Evolutionary conservation across 2,113 vertebrate species (phyloP).

Genomic region (Odocoileus hemionus): DNA sequence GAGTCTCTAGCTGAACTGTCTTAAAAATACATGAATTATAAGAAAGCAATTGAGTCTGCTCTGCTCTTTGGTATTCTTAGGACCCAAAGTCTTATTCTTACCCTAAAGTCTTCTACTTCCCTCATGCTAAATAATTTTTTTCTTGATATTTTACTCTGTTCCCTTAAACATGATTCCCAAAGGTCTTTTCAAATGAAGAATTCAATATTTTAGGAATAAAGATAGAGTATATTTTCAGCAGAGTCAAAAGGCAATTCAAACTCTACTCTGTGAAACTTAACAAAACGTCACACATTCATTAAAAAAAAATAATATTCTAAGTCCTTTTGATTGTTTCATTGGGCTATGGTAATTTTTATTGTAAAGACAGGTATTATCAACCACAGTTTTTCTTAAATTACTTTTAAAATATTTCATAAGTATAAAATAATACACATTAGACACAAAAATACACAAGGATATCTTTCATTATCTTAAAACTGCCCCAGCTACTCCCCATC

Average conservation of each 20-base stretch:
- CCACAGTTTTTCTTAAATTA: background rate
- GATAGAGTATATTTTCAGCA: background rate
- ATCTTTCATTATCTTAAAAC: constrained; percentile 40
- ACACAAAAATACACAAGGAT: background rate
- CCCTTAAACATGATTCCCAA: background rate
- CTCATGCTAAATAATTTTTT: background rate
- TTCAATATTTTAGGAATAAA: background rate
- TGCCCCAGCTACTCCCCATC: background rate
- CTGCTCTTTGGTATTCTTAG: background rate
- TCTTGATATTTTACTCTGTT: background rate
- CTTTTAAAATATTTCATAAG: constrained; percentile 26
- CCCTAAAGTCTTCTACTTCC: background rate
- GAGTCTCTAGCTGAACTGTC: background rate
- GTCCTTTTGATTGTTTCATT: background rate
- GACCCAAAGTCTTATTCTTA: background rate
- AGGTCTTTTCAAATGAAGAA: constrained; percentile 11
- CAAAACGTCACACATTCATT: background rate
- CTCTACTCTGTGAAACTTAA: background rate
- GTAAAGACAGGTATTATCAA: background rate
- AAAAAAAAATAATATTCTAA: background rate
- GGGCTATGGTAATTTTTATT: background rate
- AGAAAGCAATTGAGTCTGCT: background rate
- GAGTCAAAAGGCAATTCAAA: background rate
- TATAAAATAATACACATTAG: background rate
- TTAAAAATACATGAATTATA: background rate